These are phyloP conservation scores for Drosophila lacteicornis DNA, from an alignment of 1,140 invertebrate genomes.

Conservation along the genomic window DNA sequence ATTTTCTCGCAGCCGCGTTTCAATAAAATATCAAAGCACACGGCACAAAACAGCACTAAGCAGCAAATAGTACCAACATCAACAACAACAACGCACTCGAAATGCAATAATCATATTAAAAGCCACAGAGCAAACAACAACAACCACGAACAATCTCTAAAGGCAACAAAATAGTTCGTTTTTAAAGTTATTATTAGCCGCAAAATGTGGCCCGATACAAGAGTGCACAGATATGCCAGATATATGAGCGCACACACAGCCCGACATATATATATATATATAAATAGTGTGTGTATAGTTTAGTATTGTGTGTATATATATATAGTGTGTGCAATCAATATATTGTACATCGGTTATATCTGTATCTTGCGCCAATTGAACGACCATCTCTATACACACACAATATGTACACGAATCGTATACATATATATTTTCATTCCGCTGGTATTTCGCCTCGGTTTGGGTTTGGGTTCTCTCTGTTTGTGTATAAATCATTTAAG, in stretches of 20 bases:
- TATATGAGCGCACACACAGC: conserved; percentile 29
- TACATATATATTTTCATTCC: conserved; percentile 5
- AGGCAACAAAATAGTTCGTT: conserved; percentile 83
- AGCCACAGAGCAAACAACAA: conserved; percentile 58
- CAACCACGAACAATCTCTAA: conserved; percentile 61
- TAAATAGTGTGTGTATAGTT: conserved; percentile 43
- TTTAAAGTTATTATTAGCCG: conserved; percentile 84
- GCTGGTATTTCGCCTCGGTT: conserved; percentile 30
- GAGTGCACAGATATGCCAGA: conserved; percentile 46
- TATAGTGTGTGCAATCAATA: conserved; percentile 62
- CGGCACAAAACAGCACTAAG: conserved; percentile 29
- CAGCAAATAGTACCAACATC: conserved; percentile 14
- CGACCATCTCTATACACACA: conserved; percentile 50
- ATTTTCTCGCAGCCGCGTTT: conserved; percentile 13
- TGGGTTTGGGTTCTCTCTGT: conserved; percentile 28
- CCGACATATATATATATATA: conserved; percentile 26
- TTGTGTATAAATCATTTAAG: conserved; percentile 81
- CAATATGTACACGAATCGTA: conserved; percentile 6
- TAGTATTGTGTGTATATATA: conserved; percentile 25
- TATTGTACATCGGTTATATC: conserved; percentile 71
- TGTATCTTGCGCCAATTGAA: conserved; percentile 70
- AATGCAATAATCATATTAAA: conserved; percentile 84
- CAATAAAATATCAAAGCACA: conserved; percentile 49
- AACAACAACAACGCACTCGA: conserved; percentile 60
- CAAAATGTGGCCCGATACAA: conserved; percentile 74